Percentiles rank a stretch among this genome's conserved stretches.
phyloP scores from a whole-genome alignment of 2,797 vertebrate genomes.

The Adelosebastes latens region DNA sequence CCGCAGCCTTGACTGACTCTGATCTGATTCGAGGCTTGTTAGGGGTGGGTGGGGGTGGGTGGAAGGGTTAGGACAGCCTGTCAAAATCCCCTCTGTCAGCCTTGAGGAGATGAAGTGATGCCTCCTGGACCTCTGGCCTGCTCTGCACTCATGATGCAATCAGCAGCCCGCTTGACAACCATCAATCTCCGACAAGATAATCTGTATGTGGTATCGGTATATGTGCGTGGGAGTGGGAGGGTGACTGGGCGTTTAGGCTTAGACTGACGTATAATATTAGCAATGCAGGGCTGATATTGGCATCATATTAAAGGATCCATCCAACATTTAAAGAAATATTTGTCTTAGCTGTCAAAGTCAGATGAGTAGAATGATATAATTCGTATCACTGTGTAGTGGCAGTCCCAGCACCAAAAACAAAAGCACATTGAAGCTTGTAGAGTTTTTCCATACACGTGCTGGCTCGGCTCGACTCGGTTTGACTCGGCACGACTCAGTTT shows the following conservation, averaged over 20 bases:
- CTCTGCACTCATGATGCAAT: constrained; percentile 79
- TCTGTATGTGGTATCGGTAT: neutral
- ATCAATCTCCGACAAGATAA: constrained; percentile 58
- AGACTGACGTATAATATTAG: neutral
- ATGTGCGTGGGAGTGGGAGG: neutral
- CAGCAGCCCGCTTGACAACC: constrained; percentile 69
- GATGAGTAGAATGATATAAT: neutral
- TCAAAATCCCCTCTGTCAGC: constrained; percentile 81
- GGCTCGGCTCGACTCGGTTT: no score
- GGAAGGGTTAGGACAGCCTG: constrained; percentile 72
- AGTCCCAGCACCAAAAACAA: neutral
- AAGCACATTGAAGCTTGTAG: no score
- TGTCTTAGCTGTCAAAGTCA: neutral
- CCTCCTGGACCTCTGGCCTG: constrained; percentile 77
- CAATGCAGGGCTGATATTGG: neutral
- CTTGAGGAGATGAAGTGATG: constrained; percentile 86
- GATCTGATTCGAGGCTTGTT: constrained; percentile 67
- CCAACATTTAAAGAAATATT: neutral
- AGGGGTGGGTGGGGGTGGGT: neutral
- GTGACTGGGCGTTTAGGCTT: neutral
- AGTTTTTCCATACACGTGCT: no score
- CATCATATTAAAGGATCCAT: neutral
- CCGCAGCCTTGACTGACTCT: constrained; percentile 81
- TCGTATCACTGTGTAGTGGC: neutral
- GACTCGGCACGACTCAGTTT: no score